Percentiles rank a stretch among this genome's conserved stretches.
Evolutionary conservation across 2,113 vertebrate genomes (phyloP).

Genomic region (Apus apus): DNA sequence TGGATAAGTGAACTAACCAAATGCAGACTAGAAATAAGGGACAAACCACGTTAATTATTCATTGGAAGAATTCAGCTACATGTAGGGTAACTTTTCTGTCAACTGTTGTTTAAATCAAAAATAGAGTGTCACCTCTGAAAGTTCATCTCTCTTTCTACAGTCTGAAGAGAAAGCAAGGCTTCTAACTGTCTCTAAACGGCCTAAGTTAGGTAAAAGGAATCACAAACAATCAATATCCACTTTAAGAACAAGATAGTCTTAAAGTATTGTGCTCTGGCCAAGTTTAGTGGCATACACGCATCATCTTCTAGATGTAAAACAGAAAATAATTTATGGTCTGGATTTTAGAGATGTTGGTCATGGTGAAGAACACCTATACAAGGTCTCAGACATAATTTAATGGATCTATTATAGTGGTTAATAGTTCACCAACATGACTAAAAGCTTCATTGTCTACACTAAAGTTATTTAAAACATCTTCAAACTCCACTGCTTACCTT

Average conservation of each 20-base stretch:
- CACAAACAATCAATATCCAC: background rate
- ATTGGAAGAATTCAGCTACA: background rate
- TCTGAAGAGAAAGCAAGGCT: background rate
- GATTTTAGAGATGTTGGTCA: background rate
- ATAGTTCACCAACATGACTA: background rate
- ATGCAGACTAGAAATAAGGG: background rate
- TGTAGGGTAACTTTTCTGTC: background rate
- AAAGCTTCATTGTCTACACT: background rate
- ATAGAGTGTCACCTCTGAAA: background rate
- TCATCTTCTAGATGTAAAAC: background rate
- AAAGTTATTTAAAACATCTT: background rate
- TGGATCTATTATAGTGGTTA: background rate
- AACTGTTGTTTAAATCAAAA: constrained; percentile 8
- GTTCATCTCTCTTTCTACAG: background rate
- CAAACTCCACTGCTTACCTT: background rate
- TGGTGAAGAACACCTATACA: background rate
- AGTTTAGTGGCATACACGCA: background rate
- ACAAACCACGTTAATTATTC: background rate
- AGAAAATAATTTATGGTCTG: background rate
- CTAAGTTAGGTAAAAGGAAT: background rate
- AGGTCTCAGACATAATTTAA: background rate
- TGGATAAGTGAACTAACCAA: background rate
- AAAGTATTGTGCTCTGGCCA: background rate
- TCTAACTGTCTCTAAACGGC: background rate
- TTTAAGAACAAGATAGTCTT: background rate